Evolutionary conservation across 2,113 vertebrate species (phyloP), one percentile per base, ranked within the genome.

Genomic region (Craseonycteris thonglongyai): DNA sequence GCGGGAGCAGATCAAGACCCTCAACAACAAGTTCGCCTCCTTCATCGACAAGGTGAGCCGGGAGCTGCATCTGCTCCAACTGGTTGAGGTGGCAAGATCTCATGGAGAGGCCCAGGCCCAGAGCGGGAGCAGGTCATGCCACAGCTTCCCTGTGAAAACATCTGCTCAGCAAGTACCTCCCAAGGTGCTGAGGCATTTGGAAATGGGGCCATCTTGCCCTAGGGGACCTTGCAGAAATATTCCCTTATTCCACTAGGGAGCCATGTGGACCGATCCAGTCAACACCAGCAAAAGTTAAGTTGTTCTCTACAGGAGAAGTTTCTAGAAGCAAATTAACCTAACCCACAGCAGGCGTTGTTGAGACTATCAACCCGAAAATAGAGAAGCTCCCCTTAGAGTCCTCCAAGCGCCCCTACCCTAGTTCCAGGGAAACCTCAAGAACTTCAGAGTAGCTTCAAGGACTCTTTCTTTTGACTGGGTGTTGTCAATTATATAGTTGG

Each of bases 11-110:
- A 98, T 98, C 95, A 98, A 98, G 97, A 96, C 94, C 19, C 98
- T 98, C 90, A 98, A 98, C 79, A 97, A 98, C 95, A 97, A 97
- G 76, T 98, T 98, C 0, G 98, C 97, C 61, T 95, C 95, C 33
- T 98, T 98, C 97, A 98, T 98, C 0, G 96, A 97, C 94, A 98
- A 98, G 97, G 98, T 98, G 89, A 96, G 96, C 13, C 1, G 8
- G 12, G 61, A 47, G 45, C 42, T 51, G 45, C 54, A 7, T 38
- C 49, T 72, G 1, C 8, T 42, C n/a, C 59, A 4, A 1, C 47
- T 68, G 56, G 6, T 24, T 38, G 15, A 66, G 42, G 13, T 42
- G 13, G 40, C 15, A 33, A 14, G 45, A 45, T 26, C 16, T 45
- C 59, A 19, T 16, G 49, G 42, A 49, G 56, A 63, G 65, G n/a